These are phyloP conservation scores for Stenchaetothrips biformis DNA, from an alignment of 2,888 invertebrate genomes.

Conservation along the genomic window DNA sequence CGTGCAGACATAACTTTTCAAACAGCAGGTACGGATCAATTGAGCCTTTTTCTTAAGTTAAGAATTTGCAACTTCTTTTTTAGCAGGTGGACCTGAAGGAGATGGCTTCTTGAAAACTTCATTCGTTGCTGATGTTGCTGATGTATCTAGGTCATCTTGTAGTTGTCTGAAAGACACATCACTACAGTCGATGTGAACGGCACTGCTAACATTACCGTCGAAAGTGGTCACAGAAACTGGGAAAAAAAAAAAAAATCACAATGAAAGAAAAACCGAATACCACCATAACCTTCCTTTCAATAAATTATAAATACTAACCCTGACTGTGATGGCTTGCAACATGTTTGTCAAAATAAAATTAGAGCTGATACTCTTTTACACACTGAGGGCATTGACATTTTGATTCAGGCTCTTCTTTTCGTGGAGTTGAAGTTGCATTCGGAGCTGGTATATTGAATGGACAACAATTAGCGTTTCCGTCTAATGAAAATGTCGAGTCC, in stretches of 20 bases:
- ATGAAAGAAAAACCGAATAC: background rate
- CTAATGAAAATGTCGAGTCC: background rate
- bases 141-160: background rate
- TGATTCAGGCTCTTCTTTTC: background rate
- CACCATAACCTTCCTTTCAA: background rate
- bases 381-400: background rate
- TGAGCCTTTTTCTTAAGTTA: background rate
- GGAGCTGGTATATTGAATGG: background rate
- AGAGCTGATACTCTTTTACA: background rate
- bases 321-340: background rate
- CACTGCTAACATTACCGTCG: background rate
- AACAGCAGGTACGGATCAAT: background rate
- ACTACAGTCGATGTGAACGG: background rate
- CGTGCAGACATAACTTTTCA: background rate
- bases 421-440: background rate
- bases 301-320: background rate
- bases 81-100: background rate
- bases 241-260: background rate
- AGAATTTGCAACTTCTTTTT: background rate
- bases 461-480: background rate
- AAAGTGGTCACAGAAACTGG: background rate
- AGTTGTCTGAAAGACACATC: background rate
- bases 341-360: slow-evolving; percentile 1
- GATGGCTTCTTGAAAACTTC: background rate
- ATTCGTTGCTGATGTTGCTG: background rate